phyloP scores from a whole-genome alignment of 2,797 vertebrate species.

The Syndactyla subalaris region DNA sequence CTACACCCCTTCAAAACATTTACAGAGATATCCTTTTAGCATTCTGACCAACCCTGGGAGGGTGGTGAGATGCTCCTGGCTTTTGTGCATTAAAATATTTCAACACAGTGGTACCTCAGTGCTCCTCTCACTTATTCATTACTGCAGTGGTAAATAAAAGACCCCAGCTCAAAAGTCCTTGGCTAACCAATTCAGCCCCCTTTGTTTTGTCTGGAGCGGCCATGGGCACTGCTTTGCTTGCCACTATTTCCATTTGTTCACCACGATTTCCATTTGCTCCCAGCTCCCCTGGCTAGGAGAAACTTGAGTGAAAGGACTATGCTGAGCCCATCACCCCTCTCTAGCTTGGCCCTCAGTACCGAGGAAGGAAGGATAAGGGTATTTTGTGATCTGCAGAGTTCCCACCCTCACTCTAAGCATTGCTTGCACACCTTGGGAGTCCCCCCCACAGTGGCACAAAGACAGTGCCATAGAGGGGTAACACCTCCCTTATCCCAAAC shows the following conservation, averaged over 20 bases:
- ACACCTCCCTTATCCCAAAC: background rate
- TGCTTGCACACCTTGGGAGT: background rate
- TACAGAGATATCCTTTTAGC: background rate
- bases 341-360: accelerated
- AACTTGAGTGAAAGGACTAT: background rate
- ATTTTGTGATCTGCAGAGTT: background rate
- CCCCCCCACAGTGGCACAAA: background rate
- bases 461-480: too few relatives aligned
- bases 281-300: background rate
- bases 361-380: background rate
- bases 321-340: background rate
- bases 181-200: background rate
- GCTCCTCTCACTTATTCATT: background rate
- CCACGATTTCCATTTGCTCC: background rate
- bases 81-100: background rate
- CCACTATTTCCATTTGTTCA: background rate
- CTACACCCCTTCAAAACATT: background rate
- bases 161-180: background rate
- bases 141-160: background rate
- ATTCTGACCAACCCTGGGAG: accelerated
- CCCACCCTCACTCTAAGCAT: background rate
- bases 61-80: background rate
- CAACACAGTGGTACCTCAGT: background rate
- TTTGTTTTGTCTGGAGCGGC: background rate
- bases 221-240: background rate